Base-by-base conservation (phyloP, 2,797 vertebrate genomes). In the Mormyrus proboscirostris region DNA sequence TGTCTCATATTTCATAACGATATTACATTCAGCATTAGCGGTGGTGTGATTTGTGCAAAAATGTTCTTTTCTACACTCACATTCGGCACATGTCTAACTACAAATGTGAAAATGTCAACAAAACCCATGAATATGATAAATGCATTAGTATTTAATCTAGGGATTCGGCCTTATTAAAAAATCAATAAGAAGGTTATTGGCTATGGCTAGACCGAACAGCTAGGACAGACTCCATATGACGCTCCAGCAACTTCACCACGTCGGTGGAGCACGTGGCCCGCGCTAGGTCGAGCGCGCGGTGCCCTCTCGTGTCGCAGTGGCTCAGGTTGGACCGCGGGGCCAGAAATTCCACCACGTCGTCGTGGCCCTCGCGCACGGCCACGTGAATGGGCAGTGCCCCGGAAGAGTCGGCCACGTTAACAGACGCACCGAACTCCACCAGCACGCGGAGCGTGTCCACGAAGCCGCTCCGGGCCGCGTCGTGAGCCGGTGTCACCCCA, bases 381-480 rank as follows among this genome's bases (percentile, higher is more conserved):
- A 88, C 25, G 89, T 98, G 98, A 90, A 98, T 96, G 1, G 98
- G 97, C 44, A 98, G 94, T 0, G 96, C 94, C 0, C 97, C 97
- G 0, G 89, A 93, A 88, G 94, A 92, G 88, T 98, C 96, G 0
- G 96, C 95, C 0, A 91, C 12, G 49, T 98, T 98, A 38, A 98
- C 95, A 0, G 96, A 96, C 0, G 97, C 97, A 0, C 97, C 96
- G 0, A 96, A 93, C 89, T 97, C 96, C 91, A 97, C 96, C 92
- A 98, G 93, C 47, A 97, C 95, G 90, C 94, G 95, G 88, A 98
- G 90, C 0, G 98, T 98, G 90, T 98, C 97, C 12, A 97, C 92
- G 89, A 98, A 98, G 1, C 97, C 98, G 0, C 96, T 96, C n/a
- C 96, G 96, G 0, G 97, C 97, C 0, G 96, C 97, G 0, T 98